Conservation (phyloP, 2,113 vertebrate species). For the Sebastes schlegelii region DNA sequence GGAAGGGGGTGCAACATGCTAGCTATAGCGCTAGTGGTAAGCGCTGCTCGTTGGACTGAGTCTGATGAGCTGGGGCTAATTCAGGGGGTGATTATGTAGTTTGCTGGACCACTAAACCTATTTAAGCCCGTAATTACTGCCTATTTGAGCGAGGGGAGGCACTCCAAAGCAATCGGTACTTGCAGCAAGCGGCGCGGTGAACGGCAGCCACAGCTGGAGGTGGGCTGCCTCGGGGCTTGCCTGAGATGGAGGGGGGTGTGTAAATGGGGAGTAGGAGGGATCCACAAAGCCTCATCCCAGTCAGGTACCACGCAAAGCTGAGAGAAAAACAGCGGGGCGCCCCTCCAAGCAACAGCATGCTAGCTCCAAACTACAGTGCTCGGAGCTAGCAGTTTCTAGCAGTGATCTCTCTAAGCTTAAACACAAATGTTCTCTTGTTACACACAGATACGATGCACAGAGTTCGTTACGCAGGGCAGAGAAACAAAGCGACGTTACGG, state of each 20-base stretch:
- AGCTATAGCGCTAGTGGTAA: constrained; percentile 86
- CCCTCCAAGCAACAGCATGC: constrained; percentile 50
- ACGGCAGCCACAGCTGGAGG: constrained; percentile 97
- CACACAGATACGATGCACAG: constrained; percentile 21
- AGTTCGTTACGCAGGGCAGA: constrained; percentile 21
- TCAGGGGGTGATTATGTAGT: constrained; percentile 99
- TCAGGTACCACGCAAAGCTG: constrained; percentile 75
- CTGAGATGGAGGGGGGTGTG: constrained; percentile 80
- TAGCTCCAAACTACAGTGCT: constrained; percentile 58
- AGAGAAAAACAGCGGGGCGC: constrained; percentile 63
- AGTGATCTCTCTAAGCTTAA: constrained; percentile 44
- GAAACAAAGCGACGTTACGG: constrained; percentile 49
- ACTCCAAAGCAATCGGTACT: constrained; percentile 97
- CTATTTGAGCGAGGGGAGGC: constrained; percentile 99
- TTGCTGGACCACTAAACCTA: constrained; percentile 99
- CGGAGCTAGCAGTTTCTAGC: constrained; percentile 44
- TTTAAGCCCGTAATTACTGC: constrained; percentile 99
- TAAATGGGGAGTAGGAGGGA: constrained; percentile 89
- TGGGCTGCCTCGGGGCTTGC: constrained; percentile 92
- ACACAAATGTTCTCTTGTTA: constrained; percentile 66
- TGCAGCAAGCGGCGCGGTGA: constrained; percentile 86
- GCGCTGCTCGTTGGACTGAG: constrained; percentile 96
- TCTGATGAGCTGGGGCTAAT: constrained; percentile 99
- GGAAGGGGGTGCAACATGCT: constrained; percentile 85
- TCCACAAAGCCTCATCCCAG: constrained; percentile 82